These are phyloP conservation scores for Enoplosus armatus DNA, from an alignment of 2,797 vertebrate genomes.

Conservation along the genomic window DNA sequence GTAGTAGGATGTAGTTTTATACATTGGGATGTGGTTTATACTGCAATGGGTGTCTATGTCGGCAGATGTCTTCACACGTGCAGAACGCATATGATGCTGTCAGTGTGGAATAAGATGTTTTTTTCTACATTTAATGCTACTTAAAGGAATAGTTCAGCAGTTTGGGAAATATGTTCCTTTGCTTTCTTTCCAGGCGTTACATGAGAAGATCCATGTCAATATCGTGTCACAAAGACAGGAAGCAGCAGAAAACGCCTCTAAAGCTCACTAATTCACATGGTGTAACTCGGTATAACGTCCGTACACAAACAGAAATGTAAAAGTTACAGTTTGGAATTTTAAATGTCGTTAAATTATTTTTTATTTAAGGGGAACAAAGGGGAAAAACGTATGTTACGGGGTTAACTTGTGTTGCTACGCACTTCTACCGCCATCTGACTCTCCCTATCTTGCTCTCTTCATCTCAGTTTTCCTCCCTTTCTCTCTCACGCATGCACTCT, in stretches of 20 bases:
- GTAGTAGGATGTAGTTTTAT: no score
- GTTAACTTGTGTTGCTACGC: conserved; percentile 6
- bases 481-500: conserved; percentile 40
- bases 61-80: neutral
- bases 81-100: neutral
- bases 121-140: neutral
- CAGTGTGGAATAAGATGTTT: neutral
- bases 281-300: neutral
- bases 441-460: conserved; percentile 34
- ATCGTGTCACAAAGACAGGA: neutral
- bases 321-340: neutral
- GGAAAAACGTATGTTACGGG: neutral
- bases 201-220: neutral
- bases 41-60: neutral
- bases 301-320: neutral
- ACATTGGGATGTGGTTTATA: neutral
- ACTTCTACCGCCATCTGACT: conserved; percentile 39
- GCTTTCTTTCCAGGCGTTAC: neutral
- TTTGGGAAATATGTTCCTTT: neutral
- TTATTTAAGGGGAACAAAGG: neutral
- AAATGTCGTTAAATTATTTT: neutral
- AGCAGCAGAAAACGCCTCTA: neutral
- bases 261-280: neutral
- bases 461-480: conserved; percentile 35
- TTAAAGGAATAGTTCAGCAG: neutral